These are phyloP conservation scores for Agrotis segetum DNA, from an alignment of 2,888 invertebrate genomes.

Conservation along the genomic window DNA sequence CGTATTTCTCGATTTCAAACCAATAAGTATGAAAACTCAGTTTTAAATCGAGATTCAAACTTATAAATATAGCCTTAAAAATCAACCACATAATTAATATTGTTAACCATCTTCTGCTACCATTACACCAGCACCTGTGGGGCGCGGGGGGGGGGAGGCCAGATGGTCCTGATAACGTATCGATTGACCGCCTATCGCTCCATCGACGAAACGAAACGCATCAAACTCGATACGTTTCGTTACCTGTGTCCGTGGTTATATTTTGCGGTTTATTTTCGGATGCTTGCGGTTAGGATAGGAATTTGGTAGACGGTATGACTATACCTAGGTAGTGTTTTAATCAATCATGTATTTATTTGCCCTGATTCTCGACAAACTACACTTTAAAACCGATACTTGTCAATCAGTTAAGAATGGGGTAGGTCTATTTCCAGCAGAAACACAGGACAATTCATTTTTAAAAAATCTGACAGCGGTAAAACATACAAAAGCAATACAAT, in stretches of 20 bases:
- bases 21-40: not conserved
- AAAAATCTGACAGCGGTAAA: no score
- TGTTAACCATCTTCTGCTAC: conserved; percentile 51
- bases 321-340: conserved; percentile 2
- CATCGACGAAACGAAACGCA: conserved; percentile 74
- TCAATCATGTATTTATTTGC: not conserved
- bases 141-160: conserved; percentile 54
- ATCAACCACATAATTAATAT: not conserved
- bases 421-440: no score
- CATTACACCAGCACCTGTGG: conserved; percentile 70
- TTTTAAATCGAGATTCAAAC: not conserved
- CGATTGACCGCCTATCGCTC: conserved; percentile 77
- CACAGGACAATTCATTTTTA: no score
- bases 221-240: conserved; percentile 66
- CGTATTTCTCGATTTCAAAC: not conserved
- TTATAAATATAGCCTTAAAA: no score
- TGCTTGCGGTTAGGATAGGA: conserved; percentile 16
- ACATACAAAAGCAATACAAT: no score
- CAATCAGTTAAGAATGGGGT: no score
- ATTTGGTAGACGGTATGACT: conserved; percentile 12
- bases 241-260: conserved; percentile 48
- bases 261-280: conserved; percentile 43
- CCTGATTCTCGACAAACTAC: no score
- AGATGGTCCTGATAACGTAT: conserved; percentile 76
- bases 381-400: no score